phyloP scores from a whole-genome alignment of 1,140 invertebrate genomes.

The Bicyclus anynana region DNA sequence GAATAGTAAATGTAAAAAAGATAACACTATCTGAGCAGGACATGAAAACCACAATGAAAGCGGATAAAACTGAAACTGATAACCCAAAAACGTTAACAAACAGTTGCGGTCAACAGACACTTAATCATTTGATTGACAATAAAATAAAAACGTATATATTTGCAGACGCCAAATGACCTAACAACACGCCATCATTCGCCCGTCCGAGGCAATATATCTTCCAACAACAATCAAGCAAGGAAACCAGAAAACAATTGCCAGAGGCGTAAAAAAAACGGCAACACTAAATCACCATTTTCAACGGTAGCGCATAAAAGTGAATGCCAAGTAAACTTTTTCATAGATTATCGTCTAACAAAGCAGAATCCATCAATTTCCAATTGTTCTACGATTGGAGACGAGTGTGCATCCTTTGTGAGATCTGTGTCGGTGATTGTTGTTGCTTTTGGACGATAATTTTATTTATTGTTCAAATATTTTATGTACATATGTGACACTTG shows the following conservation, averaged over 20 bases:
- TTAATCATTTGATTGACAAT: not conserved
- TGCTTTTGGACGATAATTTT: not conserved
- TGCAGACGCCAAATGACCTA: not conserved
- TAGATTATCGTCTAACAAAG: slow-evolving; percentile 10
- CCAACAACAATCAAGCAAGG: not conserved
- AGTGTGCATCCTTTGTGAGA: not conserved
- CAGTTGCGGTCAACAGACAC: not conserved
- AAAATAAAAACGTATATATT: not conserved
- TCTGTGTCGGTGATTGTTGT: not conserved
- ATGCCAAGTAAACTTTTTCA: slow-evolving; percentile 4
- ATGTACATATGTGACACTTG: not conserved
- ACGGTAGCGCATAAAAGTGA: slow-evolving; percentile 15
- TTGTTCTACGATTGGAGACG: slow-evolving; percentile 3
- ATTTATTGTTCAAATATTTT: slow-evolving; percentile 6
- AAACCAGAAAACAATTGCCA: slow-evolving; percentile 2
- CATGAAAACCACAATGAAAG: too few relatives aligned
- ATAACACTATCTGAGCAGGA: too few relatives aligned
- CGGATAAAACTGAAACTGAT: too few relatives aligned
- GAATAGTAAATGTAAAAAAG: too few relatives aligned
- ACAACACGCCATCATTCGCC: slow-evolving; percentile 3
- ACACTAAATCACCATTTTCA: slow-evolving; percentile 20
- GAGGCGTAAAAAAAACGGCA: not conserved
- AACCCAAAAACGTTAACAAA: not conserved
- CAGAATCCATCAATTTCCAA: slow-evolving; percentile 13
- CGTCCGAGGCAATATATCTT: not conserved